Percentiles rank a stretch among this genome's conserved stretches.
Evolutionary conservation across 2,797 vertebrate species (phyloP).

Genomic region (Alcedo quadribrachys): DNA sequence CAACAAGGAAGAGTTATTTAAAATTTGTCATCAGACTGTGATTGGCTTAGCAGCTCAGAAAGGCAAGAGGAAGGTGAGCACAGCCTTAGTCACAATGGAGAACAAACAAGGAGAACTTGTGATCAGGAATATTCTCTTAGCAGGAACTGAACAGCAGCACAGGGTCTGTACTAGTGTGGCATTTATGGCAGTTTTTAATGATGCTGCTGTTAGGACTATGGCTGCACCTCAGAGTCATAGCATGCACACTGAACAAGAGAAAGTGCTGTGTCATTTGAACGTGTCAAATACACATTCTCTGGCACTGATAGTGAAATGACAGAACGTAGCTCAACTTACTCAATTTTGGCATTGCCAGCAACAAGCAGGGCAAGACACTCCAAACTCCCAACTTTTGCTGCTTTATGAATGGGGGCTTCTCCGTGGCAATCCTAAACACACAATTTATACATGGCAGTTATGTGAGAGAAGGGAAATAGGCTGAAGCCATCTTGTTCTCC

Average conservation of each 20-base stretch:
- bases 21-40: not conserved
- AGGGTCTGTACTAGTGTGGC: not conserved
- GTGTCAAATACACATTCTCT: not conserved
- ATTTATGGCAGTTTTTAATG: not conserved
- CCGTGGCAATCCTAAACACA: conserved; percentile 75
- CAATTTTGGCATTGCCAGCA: conserved; percentile 76
- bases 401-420: conserved; percentile 82
- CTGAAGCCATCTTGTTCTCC: not conserved
- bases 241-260: not conserved
- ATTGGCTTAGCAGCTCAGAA: not conserved
- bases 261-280: not conserved
- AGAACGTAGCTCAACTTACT: conserved; percentile 70
- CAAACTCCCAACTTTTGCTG: conserved; percentile 80
- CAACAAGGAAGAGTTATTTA: not conserved
- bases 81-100: not conserved
- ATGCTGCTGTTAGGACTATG: not conserved
- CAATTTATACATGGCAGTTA: not conserved
- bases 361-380: conserved; percentile 82
- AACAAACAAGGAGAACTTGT: not conserved
- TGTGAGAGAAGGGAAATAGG: not conserved
- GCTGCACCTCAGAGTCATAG: not conserved
- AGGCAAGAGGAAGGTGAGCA: not conserved
- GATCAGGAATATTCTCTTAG: not conserved
- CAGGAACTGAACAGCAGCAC: not conserved
- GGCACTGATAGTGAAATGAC: not conserved